Evolutionary conservation across 2,113 vertebrate species (phyloP).

Genomic region (Vireo altiloquus): DNA sequence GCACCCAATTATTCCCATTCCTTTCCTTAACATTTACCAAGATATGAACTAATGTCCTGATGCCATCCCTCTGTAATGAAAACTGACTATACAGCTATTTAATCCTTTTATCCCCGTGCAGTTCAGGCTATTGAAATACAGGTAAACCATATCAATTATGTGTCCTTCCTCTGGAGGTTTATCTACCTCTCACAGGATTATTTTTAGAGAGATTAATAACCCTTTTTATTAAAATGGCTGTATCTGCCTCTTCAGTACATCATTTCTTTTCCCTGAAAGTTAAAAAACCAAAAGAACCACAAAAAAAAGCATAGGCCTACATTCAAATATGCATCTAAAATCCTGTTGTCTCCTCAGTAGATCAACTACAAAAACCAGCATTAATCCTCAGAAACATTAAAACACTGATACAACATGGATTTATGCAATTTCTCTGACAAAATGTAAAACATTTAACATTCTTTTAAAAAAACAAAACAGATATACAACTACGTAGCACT

Average conservation of each 20-base stretch:
- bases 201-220: not conserved
- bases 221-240: not conserved
- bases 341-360: not conserved
- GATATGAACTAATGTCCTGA: not conserved
- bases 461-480: not conserved
- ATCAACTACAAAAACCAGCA: not conserved
- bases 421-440: not conserved
- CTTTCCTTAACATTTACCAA: not conserved
- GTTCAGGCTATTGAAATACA: not conserved
- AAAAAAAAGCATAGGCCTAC: not conserved
- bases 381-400: not conserved
- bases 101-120: not conserved
- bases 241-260: not conserved
- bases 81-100: not conserved
- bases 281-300: not conserved
- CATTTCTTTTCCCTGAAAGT: not conserved
- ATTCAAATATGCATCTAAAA: not conserved
- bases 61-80: not conserved
- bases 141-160: not conserved
- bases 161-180: not conserved
- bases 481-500: accelerated
- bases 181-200: not conserved
- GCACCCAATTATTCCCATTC: not conserved
- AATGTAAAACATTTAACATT: not conserved
- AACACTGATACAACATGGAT: not conserved